phyloP scores from a whole-genome alignment of 2,797 vertebrate genomes.

The Centroberyx gerrardi region DNA sequence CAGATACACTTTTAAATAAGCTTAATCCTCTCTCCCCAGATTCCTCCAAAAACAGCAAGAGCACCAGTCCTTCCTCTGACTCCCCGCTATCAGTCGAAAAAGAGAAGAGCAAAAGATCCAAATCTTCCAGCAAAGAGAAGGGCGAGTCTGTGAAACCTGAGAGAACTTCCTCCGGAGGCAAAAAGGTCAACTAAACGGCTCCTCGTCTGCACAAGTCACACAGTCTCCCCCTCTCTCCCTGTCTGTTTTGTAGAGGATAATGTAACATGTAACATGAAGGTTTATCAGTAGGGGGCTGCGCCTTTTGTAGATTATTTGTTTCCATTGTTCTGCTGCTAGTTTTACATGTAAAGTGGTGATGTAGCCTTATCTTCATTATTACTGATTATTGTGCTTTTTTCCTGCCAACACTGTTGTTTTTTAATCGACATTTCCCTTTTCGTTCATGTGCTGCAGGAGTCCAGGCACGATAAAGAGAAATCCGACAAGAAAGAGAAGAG shows the following conservation, averaged over 20 bases:
- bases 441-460: conserved; percentile 86
- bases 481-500: conserved; percentile 96
- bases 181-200: conserved; percentile 86
- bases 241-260: not conserved
- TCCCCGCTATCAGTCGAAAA: conserved; percentile 90
- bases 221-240: not conserved
- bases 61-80: conserved; percentile 92
- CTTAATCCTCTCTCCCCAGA: conserved; percentile 76
- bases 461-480: conserved; percentile 96
- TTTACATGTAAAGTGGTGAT: not conserved
- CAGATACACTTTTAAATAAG: not conserved
- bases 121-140: conserved; percentile 96
- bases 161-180: conserved; percentile 91
- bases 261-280: not conserved
- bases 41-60: conserved; percentile 95
- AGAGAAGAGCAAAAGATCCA: conserved; percentile 93
- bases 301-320: not conserved
- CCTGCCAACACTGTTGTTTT: not conserved
- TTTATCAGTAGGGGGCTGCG: not conserved
- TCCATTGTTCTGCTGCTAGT: not conserved
- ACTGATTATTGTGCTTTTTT: not conserved
- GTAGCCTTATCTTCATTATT: not conserved
- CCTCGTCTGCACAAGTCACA: not conserved
- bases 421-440: not conserved
- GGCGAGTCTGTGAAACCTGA: conserved; percentile 92